These are phyloP conservation scores for Sminthurinus aureus DNA, from an alignment of 2,888 invertebrate species.

Conservation along the genomic window DNA sequence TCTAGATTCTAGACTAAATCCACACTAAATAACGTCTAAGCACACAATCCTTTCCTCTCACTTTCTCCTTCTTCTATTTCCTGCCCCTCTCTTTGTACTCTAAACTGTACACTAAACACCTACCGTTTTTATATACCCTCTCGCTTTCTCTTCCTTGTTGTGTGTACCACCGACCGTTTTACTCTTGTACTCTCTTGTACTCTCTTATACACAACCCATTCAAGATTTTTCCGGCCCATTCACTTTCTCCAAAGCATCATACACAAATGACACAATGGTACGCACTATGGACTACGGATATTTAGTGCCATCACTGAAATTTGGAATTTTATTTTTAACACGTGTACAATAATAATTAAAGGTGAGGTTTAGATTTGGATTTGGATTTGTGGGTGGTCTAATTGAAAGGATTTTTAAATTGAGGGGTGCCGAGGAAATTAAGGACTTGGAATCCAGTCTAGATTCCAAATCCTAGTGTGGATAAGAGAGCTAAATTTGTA, in stretches of 20 bases:
- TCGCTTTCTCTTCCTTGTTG: slow-evolving; percentile 1
- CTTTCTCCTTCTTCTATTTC: neutral
- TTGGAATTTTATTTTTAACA: neutral
- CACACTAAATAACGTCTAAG: slow-evolving; percentile 25
- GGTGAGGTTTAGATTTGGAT: neutral
- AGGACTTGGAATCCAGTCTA: neutral
- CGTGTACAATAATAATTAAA: neutral
- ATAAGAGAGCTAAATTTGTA: neutral
- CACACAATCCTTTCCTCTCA: slow-evolving; percentile 22
- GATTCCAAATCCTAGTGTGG: neutral
- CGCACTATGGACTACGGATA: too few species aligned
- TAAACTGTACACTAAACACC: neutral
- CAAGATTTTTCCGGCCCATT: too few species aligned
- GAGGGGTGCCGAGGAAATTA: neutral
- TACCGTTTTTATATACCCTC: slow-evolving; percentile 1
- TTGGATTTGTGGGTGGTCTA: neutral
- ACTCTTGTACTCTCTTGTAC: too few species aligned
- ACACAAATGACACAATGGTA: too few species aligned
- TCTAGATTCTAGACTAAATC: slow-evolving; percentile 10
- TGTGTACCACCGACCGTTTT: neutral
- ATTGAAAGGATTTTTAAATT: neutral
- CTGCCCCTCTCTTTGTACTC: neutral
- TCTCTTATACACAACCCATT: too few species aligned
- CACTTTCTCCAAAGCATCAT: neutral
- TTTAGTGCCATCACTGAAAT: too few species aligned